Base-by-base conservation (phyloP, 1,140 invertebrate genomes). In the Oncopodura yosiiana region DNA sequence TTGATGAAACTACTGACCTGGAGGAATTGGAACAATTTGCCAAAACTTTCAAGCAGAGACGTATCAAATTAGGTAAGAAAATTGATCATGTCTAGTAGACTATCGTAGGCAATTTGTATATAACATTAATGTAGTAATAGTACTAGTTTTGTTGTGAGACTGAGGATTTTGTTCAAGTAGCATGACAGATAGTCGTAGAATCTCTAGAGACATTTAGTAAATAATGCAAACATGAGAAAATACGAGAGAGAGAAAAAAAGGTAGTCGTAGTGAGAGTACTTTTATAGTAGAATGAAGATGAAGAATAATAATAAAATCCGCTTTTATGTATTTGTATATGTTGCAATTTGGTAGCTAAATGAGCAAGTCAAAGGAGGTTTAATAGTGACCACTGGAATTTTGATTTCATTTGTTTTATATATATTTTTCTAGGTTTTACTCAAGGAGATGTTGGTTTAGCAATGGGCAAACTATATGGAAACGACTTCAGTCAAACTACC, bases 401-500 rank as follows among this genome's bases (percentile, higher is more conserved):
- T 9, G 9, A 42, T 41, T 18, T 49, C 43, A 41, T 60, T 58
- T 53, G 36, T 49, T n/a, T n/a, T n/a, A 2, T 36, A 41, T n/a
- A 38, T 65, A 58, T 65, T 56, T 45, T 69, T 72, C n/a, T 69
- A 87, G 86, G 94, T 21, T 99, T 96, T 71, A 99, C 94, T 3
- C 94, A 99, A 74, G 94, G 94, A 24, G 94, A 99, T 70, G 94
- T 99, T 6, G 94, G 94, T 1, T 75, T 97, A 34, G 94, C 94
- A 32, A 94, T 99, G 89, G 94, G 94, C 37, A 96, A 96, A 71
- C 76, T 97, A 1, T 98, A 98, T 69, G 93, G 94, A 38, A 98
- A 97, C 69, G 94, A 98, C 69, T 98, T 98, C 74, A 97, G 93
- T 11, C 94, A 99, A 74, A 99, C 94, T 21, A 99, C 94, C 30